Evolutionary conservation across 2,888 invertebrate species (phyloP).

Genomic region (Melipona bicolor): DNA sequence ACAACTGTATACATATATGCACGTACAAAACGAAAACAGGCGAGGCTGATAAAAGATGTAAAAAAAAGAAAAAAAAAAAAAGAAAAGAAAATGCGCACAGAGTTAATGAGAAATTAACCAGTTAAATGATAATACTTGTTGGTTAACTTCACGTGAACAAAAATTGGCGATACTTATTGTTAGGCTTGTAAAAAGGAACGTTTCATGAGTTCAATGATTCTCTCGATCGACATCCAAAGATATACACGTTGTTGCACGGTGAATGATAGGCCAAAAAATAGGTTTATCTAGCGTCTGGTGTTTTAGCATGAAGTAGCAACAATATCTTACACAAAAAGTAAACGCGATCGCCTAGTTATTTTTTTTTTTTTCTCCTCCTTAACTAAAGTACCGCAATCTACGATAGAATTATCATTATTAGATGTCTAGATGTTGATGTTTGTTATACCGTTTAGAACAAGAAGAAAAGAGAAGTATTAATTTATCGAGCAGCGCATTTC

Average conservation of each 20-base stretch:
- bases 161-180: conserved; percentile 57
- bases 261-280: conserved; percentile 70
- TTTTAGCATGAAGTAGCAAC: conserved; percentile 15
- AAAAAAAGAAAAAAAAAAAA: not conserved
- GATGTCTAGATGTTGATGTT: not conserved
- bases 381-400: conserved; percentile 27
- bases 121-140: conserved; percentile 59
- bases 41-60: not conserved
- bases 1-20: not conserved
- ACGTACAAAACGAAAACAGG: not conserved
- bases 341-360: conserved; percentile 5
- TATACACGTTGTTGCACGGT: conserved; percentile 34
- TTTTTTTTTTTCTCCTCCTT: not conserved
- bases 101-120: conserved; percentile 6
- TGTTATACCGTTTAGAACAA: not conserved
- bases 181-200: conserved; percentile 71
- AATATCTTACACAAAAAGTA: conserved; percentile 18
- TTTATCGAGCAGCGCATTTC: conserved; percentile 3
- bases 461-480: conserved; percentile 4
- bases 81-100: not conserved
- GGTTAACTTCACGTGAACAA: conserved; percentile 44
- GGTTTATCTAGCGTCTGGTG: conserved; percentile 54
- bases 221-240: conserved; percentile 41
- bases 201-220: conserved; percentile 54
- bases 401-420: conserved; percentile 16